Base-by-base conservation (phyloP, 1,140 invertebrate genomes). In the Amphibalanus amphitrite region DNA sequence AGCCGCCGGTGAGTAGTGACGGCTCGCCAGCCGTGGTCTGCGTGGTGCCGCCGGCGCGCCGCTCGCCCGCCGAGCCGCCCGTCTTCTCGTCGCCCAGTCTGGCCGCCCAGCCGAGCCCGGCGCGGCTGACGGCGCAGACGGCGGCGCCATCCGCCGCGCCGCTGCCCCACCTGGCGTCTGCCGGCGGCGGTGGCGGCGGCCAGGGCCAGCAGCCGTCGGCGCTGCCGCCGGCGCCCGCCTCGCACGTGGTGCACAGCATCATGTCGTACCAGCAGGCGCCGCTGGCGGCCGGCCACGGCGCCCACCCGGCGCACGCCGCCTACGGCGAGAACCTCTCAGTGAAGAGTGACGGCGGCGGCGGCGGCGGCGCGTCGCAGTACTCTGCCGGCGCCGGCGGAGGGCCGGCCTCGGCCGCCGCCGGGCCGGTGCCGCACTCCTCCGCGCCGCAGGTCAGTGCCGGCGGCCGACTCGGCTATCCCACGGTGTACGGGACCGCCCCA, bases 1-100 rank as follows among this genome's bases (percentile, higher is more conserved):
- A 59, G 47, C 47, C 47, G 47, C 47, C 47, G 47, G 47, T 59
- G 47, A 59, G 47, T 23, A 59, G 47, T 20, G 47, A 59, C 13
- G 47, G 13, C 1, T 13, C 47, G 47, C 13, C 47, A 1, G 47
- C 65, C 28, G 65, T 67, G 3, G 65, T 67, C 26, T 67, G 65
- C 65, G 65, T 67, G 65, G 65, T 67, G 65, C 65, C 65, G 23
- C 65, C 65, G 65, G 65, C 65, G 17, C 65, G 65, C 28, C 65
- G 65, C n/a, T 28, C 65, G 3, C 65, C 65, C 47, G 47, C 47
- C 47, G 47, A 59, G 47, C 47, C 47, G 47, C 47, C 47, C 6
- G 47, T 59, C 47, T 59, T 59, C 47, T 59, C 47, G 10, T 59
- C 47, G 47, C 47, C 47, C 47, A 59, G 47, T 20, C 10, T 59